phyloP scores from a whole-genome alignment of 2,797 vertebrate species.

The Argya squamiceps region DNA sequence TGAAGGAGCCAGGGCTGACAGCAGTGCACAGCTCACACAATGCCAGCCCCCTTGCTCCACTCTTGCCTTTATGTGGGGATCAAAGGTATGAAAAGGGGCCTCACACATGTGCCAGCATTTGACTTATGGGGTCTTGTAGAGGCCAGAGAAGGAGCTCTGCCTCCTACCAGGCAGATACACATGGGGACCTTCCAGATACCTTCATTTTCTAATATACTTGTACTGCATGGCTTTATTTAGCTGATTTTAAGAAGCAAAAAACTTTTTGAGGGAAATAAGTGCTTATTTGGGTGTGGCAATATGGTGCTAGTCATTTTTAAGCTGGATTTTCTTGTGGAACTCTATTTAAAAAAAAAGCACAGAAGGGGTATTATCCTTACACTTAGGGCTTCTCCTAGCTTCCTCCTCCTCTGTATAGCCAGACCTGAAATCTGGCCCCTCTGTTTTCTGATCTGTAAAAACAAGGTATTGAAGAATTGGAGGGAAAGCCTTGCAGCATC shows the following conservation, averaged over 20 bases:
- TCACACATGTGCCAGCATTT: constrained; percentile 62
- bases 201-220: background rate
- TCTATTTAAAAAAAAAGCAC: background rate
- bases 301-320: background rate
- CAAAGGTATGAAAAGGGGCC: constrained; percentile 52
- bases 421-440: background rate
- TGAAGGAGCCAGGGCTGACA: constrained; percentile 46
- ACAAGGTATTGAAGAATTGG: background rate
- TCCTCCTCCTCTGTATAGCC: background rate
- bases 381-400: background rate
- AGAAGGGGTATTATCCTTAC: background rate
- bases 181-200: background rate
- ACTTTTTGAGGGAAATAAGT: background rate
- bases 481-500: background rate
- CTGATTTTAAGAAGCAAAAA: background rate
- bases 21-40: constrained; percentile 18
- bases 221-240: background rate
- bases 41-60: background rate
- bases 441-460: background rate
- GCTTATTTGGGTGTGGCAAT: background rate
- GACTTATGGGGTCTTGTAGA: constrained; percentile 26
- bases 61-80: constrained; percentile 41
- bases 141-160: constrained; percentile 17
- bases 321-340: background rate
- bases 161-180: constrained; percentile 7